phyloP scores from a whole-genome alignment of 2,888 invertebrate species.

The Tromatobia lineatoria region DNA sequence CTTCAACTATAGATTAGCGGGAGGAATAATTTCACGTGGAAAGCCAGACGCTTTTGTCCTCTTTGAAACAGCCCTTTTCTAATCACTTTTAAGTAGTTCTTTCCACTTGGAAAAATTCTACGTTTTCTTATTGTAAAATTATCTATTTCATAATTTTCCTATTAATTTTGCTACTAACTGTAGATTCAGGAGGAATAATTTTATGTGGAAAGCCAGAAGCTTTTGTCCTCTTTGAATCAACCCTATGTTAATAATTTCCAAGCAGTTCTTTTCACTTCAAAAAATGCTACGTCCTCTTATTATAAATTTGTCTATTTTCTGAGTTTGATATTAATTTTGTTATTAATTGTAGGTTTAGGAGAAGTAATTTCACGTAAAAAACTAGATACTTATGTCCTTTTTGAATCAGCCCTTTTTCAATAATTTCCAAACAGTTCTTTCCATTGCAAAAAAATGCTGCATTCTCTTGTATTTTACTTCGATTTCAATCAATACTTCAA shows the following conservation, averaged over 20 bases:
- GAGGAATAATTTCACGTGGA: constrained; percentile 31
- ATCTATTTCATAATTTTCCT: too few species aligned
- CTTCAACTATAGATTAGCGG: constrained; percentile 44
- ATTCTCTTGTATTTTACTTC: too few species aligned
- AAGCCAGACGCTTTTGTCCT: constrained; percentile 55
- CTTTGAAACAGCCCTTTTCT: not conserved
- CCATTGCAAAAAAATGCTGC: too few species aligned
- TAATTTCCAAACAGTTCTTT: too few species aligned
- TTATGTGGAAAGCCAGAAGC: constrained; percentile 38
- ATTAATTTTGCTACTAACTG: not conserved
- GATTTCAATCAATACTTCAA: too few species aligned
- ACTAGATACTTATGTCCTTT: constrained; percentile 52
- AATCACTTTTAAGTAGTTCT: too few species aligned
- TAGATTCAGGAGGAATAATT: constrained; percentile 46
- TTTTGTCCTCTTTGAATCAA: constrained; percentile 42
- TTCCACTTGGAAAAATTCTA: not conserved
- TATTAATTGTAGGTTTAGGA: constrained; percentile 32
- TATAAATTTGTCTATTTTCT: too few species aligned
- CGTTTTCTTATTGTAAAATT: too few species aligned
- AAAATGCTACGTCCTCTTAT: not conserved
- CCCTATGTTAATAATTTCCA: not conserved
- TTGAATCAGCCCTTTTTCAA: constrained; percentile 11
- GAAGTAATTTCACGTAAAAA: constrained; percentile 28
- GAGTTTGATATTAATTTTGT: too few species aligned
- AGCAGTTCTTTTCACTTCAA: not conserved